Conservation (phyloP, 2,888 invertebrate species). For the Oxyteleia sp. region DNA sequence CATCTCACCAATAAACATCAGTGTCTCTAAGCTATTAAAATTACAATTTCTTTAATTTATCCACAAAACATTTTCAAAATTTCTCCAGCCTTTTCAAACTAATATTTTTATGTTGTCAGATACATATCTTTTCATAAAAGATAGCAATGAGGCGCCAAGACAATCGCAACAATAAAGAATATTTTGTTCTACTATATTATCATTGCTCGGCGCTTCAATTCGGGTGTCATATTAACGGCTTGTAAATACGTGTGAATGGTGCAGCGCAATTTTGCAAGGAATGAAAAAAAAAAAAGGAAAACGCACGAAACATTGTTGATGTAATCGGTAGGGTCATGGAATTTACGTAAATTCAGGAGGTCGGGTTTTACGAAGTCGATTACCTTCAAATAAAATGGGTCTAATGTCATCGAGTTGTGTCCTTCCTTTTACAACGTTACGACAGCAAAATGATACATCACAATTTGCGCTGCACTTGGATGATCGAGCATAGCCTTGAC, state of each 20-base stretch:
- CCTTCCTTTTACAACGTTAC: too few species aligned
- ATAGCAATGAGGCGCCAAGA: slow-evolving; percentile 10
- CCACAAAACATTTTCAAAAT: not conserved
- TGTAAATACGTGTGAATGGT: slow-evolving; percentile 53
- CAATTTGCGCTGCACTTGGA: slow-evolving; percentile 54
- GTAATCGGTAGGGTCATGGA: slow-evolving; percentile 14
- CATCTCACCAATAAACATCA: too few species aligned
- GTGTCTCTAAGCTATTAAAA: not conserved
- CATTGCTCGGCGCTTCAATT: slow-evolving; percentile 23
- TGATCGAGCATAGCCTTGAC: slow-evolving; percentile 36
- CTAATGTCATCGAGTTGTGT: slow-evolving; percentile 64
- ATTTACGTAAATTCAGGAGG: slow-evolving; percentile 54
- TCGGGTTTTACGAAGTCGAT: slow-evolving; percentile 51
- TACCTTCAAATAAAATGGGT: slow-evolving; percentile 66
- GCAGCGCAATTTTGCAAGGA: slow-evolving; percentile 32
- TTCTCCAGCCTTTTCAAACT: not conserved
- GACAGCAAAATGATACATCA: slow-evolving; percentile 51
- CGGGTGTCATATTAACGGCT: slow-evolving; percentile 50
- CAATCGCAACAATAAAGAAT: not conserved
- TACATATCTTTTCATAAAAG: slow-evolving; percentile 7
- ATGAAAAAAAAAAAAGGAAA: slow-evolving; percentile 11
- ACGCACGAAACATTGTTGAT: slow-evolving; percentile 31
- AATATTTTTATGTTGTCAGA: not conserved
- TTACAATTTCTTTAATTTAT: too few species aligned
- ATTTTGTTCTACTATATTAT: slow-evolving; percentile 2